phyloP scores from a whole-genome alignment of 2,888 invertebrate species.

The Hypena proboscidalis region DNA sequence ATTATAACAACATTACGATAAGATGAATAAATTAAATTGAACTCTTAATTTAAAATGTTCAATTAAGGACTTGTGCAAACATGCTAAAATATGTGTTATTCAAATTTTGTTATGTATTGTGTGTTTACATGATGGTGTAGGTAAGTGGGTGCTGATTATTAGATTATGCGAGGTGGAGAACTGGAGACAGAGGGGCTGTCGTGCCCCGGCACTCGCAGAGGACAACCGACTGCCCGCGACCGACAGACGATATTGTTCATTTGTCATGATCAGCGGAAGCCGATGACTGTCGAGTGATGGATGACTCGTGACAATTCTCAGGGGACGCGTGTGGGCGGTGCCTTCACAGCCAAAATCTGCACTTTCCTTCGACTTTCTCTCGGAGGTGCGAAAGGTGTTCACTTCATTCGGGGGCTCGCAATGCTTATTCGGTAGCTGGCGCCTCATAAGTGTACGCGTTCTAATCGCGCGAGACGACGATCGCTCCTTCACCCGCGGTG shows the following conservation, averaged over 20 bases:
- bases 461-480: constrained; percentile 66
- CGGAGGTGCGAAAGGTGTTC: constrained; percentile 83
- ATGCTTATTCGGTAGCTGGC: constrained; percentile 82
- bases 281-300: constrained; percentile 67
- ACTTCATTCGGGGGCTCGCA: constrained; percentile 77
- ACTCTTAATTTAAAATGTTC: no score
- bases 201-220: constrained; percentile 4
- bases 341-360: constrained; percentile 82
- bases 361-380: constrained; percentile 85
- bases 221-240: constrained; percentile 23
- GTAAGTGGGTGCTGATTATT: neutral
- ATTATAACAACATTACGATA: constrained; percentile 30
- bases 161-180: neutral
- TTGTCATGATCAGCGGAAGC: constrained; percentile 66
- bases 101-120: no score
- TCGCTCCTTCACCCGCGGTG: constrained; percentile 55
- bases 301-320: constrained; percentile 79
- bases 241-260: constrained; percentile 57
- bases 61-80: neutral
- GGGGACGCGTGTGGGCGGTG: constrained; percentile 81
- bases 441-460: constrained; percentile 81
- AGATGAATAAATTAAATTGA: constrained; percentile 15
- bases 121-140: no score
- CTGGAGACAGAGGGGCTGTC: constrained; percentile 3
- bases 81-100: no score